Evolutionary conservation across 2,113 vertebrate species (phyloP).

Genomic region (Engystomops pustulosus): DNA sequence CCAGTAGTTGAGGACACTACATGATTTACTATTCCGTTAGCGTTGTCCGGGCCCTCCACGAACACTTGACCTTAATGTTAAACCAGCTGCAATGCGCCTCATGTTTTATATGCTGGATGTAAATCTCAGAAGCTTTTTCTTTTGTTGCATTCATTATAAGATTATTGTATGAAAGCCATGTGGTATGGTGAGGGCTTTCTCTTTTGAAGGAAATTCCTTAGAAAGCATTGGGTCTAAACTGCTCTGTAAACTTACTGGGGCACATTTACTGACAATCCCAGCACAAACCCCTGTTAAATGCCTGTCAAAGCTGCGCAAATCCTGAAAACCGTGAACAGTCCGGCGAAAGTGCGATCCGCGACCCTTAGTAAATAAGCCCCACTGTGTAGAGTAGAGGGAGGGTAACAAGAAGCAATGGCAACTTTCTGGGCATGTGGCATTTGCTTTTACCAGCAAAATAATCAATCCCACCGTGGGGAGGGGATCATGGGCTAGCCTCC

Average conservation of each 20-base stretch:
- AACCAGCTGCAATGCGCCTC: background rate
- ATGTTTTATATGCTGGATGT: background rate
- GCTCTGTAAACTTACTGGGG: background rate
- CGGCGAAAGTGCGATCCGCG: too few species aligned
- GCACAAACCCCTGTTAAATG: too few species aligned
- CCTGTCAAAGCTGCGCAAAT: too few species aligned
- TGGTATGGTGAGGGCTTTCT: background rate
- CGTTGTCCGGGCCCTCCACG: background rate
- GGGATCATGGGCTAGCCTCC: too few species aligned
- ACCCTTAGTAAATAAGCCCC: too few species aligned
- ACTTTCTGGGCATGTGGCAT: too few species aligned
- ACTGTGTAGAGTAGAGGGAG: too few species aligned
- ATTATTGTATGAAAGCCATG: background rate
- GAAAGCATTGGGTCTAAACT: background rate
- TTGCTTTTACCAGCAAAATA: too few species aligned
- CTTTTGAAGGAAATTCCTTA: background rate
- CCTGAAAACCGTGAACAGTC: too few species aligned
- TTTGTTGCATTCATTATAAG: background rate
- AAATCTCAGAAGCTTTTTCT: background rate
- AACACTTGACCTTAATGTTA: background rate
- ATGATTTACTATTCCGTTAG: background rate
- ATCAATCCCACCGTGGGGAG: too few species aligned
- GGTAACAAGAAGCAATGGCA: too few species aligned
- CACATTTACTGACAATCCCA: too few species aligned
- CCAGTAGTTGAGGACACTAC: background rate